Evolutionary conservation across 2,888 invertebrate genomes (phyloP), one percentile per base, ranked within the genome.

Genomic region (Aphodius granarius): DNA sequence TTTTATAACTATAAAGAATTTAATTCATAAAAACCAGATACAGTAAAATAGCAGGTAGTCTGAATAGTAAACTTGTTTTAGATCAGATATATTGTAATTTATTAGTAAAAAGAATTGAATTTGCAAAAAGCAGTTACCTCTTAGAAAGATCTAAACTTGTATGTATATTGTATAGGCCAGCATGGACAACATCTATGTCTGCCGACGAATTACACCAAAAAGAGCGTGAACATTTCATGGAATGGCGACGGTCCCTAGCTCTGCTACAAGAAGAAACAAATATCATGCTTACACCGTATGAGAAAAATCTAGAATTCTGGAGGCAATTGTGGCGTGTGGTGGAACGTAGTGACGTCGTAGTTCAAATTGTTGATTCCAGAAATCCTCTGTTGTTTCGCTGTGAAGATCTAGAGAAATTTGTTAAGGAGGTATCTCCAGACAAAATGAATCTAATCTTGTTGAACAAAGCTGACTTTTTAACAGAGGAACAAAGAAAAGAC

Each of bases 241-340:
- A 94, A 75, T 99, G 99, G 99, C 90, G 98, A 78, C 90, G 96
- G 72, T 90, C 92, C 74, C 88, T 99, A 74, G 94, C 97, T 2
- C 86, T 91, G 21, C 85, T 97, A 16, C 95, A 94, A 86, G 94
- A 95, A 80, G 89, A 92, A 16, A 92, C 97, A 66, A 93, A 93
- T 0, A 89, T 98, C 2, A 89, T 95, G 0, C 87, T 99, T 79
- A 99, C 99, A 0, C 99, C 99, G 0, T 99, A 97, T 87, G 99
- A 99, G 84, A 95, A 97, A 83, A 99, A 99, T 88, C 86, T 99
- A 18, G 98, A 99, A 85, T 95, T 99, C 82, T 99, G 99, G 99
- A 91, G 98, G 71, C 99, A 99, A 86, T 86, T 99, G 43, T 99
- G 99, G 99, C 91, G 99, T 81, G 99, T 99, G 0, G 92, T 99